These are phyloP conservation scores for Chaetorhynchus papuensis DNA, from an alignment of 2,113 vertebrate genomes.

Conservation along the genomic window DNA sequence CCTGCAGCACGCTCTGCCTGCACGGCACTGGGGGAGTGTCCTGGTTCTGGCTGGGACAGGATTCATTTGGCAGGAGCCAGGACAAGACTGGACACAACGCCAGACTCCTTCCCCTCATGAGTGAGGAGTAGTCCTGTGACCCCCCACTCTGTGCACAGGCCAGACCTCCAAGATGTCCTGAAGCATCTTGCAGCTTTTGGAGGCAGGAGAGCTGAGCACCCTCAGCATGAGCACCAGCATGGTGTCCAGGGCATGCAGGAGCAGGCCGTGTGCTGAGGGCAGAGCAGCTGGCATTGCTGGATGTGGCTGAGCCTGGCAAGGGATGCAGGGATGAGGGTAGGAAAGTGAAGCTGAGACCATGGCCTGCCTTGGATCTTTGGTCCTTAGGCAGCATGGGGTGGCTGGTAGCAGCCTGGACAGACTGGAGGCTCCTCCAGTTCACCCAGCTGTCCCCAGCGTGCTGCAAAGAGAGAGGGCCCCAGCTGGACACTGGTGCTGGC, in stretches of 20 bases:
- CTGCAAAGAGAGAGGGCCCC: neutral
- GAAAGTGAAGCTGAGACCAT: neutral
- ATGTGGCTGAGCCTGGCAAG: fast-evolving
- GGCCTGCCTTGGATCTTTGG: neutral
- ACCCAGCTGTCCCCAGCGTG: neutral
- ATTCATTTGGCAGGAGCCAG: neutral
- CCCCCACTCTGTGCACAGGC: neutral
- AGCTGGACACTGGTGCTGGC: no score
- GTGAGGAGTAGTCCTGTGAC: neutral
- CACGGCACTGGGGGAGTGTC: neutral
- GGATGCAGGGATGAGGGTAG: neutral
- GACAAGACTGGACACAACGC: neutral
- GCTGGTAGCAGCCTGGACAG: neutral
- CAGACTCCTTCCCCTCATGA: neutral
- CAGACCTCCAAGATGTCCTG: neutral
- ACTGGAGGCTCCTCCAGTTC: neutral
- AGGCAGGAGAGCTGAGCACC: neutral
- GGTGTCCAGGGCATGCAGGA: neutral
- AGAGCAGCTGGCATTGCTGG: neutral
- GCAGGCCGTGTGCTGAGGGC: neutral
- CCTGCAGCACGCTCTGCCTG: neutral
- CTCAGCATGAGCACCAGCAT: no score
- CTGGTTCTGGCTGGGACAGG: neutral
- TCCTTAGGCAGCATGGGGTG: fast-evolving
- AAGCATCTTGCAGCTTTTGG: neutral